Evolutionary conservation across 2,113 vertebrate species (phyloP).

Genomic region (Gadus chalcogrammus): DNA sequence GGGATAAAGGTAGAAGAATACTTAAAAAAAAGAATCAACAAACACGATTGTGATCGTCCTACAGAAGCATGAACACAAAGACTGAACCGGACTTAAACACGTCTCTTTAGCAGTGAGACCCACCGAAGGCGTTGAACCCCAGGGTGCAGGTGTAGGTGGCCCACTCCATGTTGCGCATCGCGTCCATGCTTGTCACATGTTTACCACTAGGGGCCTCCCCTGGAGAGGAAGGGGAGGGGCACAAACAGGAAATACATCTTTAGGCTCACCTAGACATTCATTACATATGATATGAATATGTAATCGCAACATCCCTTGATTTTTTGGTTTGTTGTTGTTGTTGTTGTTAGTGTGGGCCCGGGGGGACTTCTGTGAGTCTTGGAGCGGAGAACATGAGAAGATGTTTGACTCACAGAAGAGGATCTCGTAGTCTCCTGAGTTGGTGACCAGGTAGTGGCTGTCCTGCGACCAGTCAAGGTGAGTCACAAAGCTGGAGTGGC

Average conservation of each 20-base stretch:
- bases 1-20: not conserved
- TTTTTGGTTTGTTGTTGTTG: no score
- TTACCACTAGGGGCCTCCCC: conserved; percentile 81
- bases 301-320: no score
- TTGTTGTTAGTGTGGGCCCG: not conserved
- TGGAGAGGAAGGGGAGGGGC: conserved; percentile 23
- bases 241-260: no score
- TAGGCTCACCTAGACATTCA: no score
- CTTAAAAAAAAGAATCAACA: not conserved
- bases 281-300: no score
- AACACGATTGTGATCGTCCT: no score
- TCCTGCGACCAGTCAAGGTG: conserved; percentile 85
- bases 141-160: conserved; percentile 81
- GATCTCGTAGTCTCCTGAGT: conserved; percentile 91
- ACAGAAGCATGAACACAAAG: not conserved
- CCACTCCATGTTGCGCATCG: conserved; percentile 81
- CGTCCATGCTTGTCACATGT: conserved; percentile 81
- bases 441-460: conserved; percentile 85
- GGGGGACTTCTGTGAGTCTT: not conserved
- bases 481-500: conserved; percentile 90
- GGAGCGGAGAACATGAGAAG: not conserved
- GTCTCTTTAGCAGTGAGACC: conserved; percentile 22
- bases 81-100: not conserved
- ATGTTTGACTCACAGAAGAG: conserved; percentile 80
- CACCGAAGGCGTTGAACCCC: conserved; percentile 83